Base-by-base conservation (phyloP, 2,888 invertebrate species). In the Parascotia fuliginaria region DNA sequence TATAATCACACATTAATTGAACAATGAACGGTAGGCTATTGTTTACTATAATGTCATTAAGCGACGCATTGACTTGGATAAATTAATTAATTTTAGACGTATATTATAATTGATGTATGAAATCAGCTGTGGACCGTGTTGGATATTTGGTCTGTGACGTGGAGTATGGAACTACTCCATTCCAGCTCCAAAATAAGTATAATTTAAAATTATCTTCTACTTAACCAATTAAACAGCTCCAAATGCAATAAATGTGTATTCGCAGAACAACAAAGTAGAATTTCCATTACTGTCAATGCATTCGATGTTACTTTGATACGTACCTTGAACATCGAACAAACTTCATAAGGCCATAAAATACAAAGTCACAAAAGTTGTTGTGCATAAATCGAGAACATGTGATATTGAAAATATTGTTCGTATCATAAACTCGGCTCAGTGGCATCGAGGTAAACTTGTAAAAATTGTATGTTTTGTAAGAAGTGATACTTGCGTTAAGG, bases 391-490 rank as follows among this genome's bases (percentile, higher is more conserved):
- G 55, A 14, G 47, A 60, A 53, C 56, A 69, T 59, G 59, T 55
- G 66, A 69, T 75, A 75, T 70, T 72, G 66, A 67, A 73, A 70
- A 65, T 67, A 73, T 75, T 55, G 66, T 48, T 56, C 53, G 54
- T 52, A 63, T 71, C 68, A 65, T 71, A 72, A 73, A 71, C 53
- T 60, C 52, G 15, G 43, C 44, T 65, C 62, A 59, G 24, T 44
- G 47, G 34, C 22, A 40, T 42, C 22, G 46, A 56, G 60, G 65
- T 66, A 63, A 64, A 68, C 70, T 71, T 68, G 50, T 60, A 53
- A 62, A 71, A 59, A 44, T 70, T 63, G 41, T 60, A 47, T 56
- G 29, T 42, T 51, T 49, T 50, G 42, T 53, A 45, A 48, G 47
- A 9, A 34, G 9, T 22, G 3, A 5, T 0, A 1, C 6, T 68